Evolutionary conservation across 2,888 invertebrate species (phyloP).

Genomic region (Synergus japonicus): DNA sequence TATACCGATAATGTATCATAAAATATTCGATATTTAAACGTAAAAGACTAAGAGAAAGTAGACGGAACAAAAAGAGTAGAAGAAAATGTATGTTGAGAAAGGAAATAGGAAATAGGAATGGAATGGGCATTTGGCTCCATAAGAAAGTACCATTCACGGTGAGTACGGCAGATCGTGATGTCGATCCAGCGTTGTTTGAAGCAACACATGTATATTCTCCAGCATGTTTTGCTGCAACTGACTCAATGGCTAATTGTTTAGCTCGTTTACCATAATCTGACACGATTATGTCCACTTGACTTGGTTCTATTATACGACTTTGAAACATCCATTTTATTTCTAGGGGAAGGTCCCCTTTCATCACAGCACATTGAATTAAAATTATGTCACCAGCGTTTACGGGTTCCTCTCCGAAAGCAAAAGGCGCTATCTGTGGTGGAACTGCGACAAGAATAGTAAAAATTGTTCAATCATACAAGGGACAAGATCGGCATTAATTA

Average conservation of each 20-base stretch:
- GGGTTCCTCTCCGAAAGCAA: constrained; percentile 81
- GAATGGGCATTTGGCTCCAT: background rate
- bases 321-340: constrained; percentile 82
- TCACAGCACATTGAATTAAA: constrained; percentile 81
- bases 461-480: background rate
- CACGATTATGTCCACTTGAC: constrained; percentile 78
- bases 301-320: constrained; percentile 72
- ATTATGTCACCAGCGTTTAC: constrained; percentile 82
- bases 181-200: constrained; percentile 80
- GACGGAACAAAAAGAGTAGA: background rate
- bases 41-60: background rate
- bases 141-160: constrained; percentile 78
- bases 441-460: constrained; percentile 73
- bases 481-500: background rate
- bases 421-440: constrained; percentile 85
- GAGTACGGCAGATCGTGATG: constrained; percentile 79
- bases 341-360: constrained; percentile 83
- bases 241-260: constrained; percentile 81
- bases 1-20: background rate
- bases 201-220: constrained; percentile 82
- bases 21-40: background rate
- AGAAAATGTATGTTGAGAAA: background rate
- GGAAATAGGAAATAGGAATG: background rate
- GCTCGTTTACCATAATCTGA: constrained; percentile 83
- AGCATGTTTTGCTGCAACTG: constrained; percentile 80